Base-by-base conservation (phyloP, 2,113 vertebrate species). In the Phainopepla nitens region DNA sequence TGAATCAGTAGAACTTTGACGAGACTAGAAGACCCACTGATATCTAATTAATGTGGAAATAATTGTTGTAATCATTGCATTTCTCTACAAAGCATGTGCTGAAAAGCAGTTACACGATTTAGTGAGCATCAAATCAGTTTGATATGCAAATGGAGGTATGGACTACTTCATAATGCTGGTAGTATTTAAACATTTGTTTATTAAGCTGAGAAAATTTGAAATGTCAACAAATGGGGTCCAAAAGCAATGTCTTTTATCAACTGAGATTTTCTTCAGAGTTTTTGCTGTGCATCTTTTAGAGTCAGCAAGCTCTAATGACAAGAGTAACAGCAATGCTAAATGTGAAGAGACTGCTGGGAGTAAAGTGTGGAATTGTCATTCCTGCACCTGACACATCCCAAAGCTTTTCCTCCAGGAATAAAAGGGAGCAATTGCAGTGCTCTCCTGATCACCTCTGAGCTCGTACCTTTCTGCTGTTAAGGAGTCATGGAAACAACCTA, bases 31-130 rank as follows among this genome's bases (percentile, higher is more conserved):
- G 60, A 90, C 42, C 69, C 53, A 39, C 77, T 92, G 92, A 89
- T 94, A 95, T 78, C 76, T 90, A 90, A 94, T 86, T 96, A 89
- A 94, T 65, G 86, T 71, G 87, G 65, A 81, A 72, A 77, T 89
- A 96, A 85, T 89, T 90, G 58, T 93, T 65, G 65, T 77, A 92
- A 93, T 89, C 58, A 13, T 82, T 81, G 29, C 56, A 24, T 49
- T 95, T 93, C 65, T 94, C 45, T 87, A 78, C 57, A 80, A 90
- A 71, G 80, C 69, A 33, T 70, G 83, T 45, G 44, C 75, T 77
- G 66, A 81, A 91, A 90, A 70, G 45, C 84, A 71, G 82, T 79
- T 90, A 78, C 44, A 25, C 14, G 2, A 89, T 95, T 87, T 93
- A 87, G 76, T 31, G 57, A 90, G 53, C 39, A 75, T 47, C 88